A percentile compares a stretch with the other conserved stretches of the same genome.
phyloP scores from a whole-genome alignment of 2,113 vertebrate species.

The Sphaerodactylus townsendi region DNA sequence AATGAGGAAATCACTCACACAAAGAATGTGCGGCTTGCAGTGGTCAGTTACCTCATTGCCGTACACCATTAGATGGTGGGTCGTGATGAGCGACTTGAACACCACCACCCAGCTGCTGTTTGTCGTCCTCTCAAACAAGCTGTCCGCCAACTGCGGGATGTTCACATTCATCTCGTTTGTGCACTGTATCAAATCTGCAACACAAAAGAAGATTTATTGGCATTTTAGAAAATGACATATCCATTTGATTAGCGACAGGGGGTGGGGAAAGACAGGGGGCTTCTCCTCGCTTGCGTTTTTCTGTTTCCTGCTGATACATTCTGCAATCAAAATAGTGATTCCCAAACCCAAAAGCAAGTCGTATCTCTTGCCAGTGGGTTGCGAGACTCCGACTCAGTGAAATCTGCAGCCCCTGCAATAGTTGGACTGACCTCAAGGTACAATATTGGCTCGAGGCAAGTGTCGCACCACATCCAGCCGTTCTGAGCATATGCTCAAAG shows the following conservation, averaged over 20 bases:
- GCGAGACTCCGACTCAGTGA: too few species aligned
- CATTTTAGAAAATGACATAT: neutral
- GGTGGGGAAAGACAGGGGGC: neutral
- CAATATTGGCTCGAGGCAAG: too few species aligned
- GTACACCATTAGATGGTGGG: constrained; percentile 97
- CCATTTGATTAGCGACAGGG: too few species aligned
- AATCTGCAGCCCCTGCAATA: too few species aligned
- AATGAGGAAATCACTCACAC: neutral
- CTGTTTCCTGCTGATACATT: too few species aligned
- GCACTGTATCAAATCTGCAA: constrained; percentile 94
- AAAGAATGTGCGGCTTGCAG: neutral
- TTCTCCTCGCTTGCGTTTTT: neutral
- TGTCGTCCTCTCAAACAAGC: constrained; percentile 93
- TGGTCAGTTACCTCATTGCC: constrained; percentile 89
- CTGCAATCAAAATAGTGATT: too few species aligned
- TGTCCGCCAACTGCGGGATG: constrained; percentile 96
- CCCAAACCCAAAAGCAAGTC: too few species aligned
- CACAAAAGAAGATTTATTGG: constrained; percentile 13
- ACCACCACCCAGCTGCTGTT: constrained; percentile 99
- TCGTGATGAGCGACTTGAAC: constrained; percentile 97
- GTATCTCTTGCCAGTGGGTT: too few species aligned
- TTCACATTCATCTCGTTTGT: constrained; percentile 98
- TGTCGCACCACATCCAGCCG: too few species aligned
- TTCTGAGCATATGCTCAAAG: too few species aligned
- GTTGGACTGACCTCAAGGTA: too few species aligned